phyloP scores from a whole-genome alignment of 2,113 vertebrate genomes.

The Okapia johnstoni region DNA sequence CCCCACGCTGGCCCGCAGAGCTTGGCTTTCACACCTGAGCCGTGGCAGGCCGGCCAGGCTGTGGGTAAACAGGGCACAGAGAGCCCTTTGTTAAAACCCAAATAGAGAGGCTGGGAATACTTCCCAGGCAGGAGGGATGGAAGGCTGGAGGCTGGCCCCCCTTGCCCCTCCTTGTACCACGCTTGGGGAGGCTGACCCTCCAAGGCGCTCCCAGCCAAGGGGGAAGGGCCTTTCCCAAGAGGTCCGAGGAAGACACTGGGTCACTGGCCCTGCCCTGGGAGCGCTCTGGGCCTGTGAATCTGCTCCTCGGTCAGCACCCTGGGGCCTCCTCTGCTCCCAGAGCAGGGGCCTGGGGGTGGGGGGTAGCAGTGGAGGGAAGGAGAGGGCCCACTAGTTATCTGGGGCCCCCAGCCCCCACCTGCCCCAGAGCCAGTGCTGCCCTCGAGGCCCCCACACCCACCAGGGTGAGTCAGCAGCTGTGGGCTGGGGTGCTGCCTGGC shows the following conservation, averaged over 20 bases:
- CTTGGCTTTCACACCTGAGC: slow-evolving; percentile 67
- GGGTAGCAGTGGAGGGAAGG: background rate
- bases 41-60: background rate
- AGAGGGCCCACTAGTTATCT: background rate
- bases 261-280: background rate
- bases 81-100: slow-evolving; percentile 73
- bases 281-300: background rate
- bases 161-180: slow-evolving; percentile 18
- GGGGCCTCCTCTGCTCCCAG: background rate
- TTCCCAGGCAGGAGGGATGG: slow-evolving; percentile 42
- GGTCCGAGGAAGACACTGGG: background rate
- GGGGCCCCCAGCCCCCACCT: background rate
- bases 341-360: background rate
- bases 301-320: background rate
- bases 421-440: background rate
- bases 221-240: background rate
- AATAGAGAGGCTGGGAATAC: slow-evolving; percentile 46
- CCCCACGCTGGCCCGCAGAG: background rate
- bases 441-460: background rate
- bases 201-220: slow-evolving; percentile 11
- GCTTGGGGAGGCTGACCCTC: background rate
- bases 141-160: slow-evolving; percentile 25
- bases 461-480: slow-evolving; percentile 38
- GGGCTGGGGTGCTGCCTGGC: background rate
- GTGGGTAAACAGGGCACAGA: slow-evolving; percentile 63